Evolutionary conservation across 2,797 vertebrate species (phyloP), one percentile per base, ranked within the genome.

Genomic region (Antrozous pallidus): DNA sequence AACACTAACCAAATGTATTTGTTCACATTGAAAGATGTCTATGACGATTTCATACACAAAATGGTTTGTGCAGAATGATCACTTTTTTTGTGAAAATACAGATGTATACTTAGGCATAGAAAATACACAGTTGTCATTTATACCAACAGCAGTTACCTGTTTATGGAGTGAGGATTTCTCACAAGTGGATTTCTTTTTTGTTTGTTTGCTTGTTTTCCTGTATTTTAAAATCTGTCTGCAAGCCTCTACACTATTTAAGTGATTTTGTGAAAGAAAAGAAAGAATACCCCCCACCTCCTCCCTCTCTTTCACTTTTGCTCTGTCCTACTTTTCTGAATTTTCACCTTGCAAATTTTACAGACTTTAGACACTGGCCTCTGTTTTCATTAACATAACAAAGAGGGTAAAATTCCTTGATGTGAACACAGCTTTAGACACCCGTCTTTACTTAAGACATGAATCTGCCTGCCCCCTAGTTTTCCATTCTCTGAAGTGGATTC

Each of bases 31-130:
- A 63, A 67, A 36, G 33, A 13, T 16, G 28, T 51, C 65, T 0
- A 0, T 14, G 24, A 26, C 6, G 38, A n/a, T 13, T 67, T 20
- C 1, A 10, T 47, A 3, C 6, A 56, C 8, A 18, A 10, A 40
- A 1, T 63, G 49, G 24, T 13, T 51, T 10, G 7, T 33, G 47
- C 47, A 4, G 6, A 24, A 16, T 7, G 31, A 45, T 22, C 28
- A 4, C 31, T 36, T 69, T 36, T 69, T 28, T 61, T 33, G n/a
- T 73, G 38, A 81, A 87, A 22, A 33, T 22, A 10, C 2, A 8
- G 26, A 75, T 33, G 7, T 40, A 22, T 51, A 70, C 28, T 69
- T 79, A 81, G 49, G 51, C 22, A 11, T 11, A 42, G 17, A 78
- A 84, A 78, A 63, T 12, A 54, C 17, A 8, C 31, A 11, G 22